phyloP scores from a whole-genome alignment of 2,888 invertebrate genomes.

The Cephus runcator region DNA sequence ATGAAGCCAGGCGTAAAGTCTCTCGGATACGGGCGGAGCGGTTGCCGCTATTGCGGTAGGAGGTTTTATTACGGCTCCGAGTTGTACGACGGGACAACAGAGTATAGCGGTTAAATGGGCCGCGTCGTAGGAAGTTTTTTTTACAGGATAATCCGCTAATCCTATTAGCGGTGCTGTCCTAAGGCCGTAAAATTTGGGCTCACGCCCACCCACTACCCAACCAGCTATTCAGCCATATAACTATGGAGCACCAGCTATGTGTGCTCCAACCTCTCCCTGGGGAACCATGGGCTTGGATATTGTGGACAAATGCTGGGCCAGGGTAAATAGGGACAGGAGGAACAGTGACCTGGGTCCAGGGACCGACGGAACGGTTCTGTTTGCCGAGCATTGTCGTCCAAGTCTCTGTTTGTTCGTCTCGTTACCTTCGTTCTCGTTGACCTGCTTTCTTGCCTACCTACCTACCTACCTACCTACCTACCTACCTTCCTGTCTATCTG shows the following conservation, averaged over 20 bases:
- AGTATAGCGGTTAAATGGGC: background rate
- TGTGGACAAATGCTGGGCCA: slow-evolving; percentile 13
- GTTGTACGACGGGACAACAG: background rate
- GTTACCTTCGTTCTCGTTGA: slow-evolving; percentile 23
- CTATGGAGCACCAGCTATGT: background rate
- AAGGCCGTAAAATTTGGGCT: slow-evolving; percentile 39
- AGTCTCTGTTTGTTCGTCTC: slow-evolving; percentile 26
- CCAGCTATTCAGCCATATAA: background rate
- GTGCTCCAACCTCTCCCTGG: background rate
- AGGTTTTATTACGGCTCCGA: background rate
- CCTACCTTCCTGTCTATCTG: too few relatives aligned
- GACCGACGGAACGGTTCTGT: slow-evolving; percentile 26
- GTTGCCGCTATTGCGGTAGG: background rate
- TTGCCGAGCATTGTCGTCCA: slow-evolving; percentile 35
- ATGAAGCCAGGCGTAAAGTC: background rate
- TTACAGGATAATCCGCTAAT: slow-evolving; percentile 45
- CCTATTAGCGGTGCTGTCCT: slow-evolving; percentile 40
- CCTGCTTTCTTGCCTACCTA: background rate
- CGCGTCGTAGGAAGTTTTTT: slow-evolving; percentile 19
- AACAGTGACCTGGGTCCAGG: slow-evolving; percentile 30
- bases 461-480: background rate
- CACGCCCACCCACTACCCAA: background rate
- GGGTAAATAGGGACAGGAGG: slow-evolving; percentile 17
- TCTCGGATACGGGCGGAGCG: background rate
- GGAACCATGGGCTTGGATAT: background rate